These are phyloP conservation scores for Aythya baeri DNA, from an alignment of 2,113 vertebrate genomes.

Conservation along the genomic window DNA sequence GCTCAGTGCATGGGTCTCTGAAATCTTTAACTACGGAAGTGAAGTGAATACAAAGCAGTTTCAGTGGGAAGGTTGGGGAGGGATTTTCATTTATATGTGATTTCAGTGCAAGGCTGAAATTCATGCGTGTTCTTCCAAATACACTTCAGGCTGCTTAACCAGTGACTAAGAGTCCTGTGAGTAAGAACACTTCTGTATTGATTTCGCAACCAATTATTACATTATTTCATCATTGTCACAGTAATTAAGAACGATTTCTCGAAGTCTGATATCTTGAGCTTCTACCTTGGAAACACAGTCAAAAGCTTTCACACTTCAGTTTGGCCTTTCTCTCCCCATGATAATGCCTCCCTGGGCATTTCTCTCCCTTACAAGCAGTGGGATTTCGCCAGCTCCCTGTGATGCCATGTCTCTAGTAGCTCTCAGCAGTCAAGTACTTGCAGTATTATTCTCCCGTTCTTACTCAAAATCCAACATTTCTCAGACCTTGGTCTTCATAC, in stretches of 20 bases:
- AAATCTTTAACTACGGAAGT: not conserved
- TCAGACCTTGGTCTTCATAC: not conserved
- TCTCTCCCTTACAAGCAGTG: not conserved
- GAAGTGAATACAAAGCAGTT: not conserved
- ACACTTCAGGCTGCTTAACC: not conserved
- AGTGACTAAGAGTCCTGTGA: not conserved
- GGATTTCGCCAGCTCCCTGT: not conserved
- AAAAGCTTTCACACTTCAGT: not conserved
- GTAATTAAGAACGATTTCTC: not conserved
- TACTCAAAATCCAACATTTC: not conserved
- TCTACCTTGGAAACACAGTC: not conserved
- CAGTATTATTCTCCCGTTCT: not conserved
- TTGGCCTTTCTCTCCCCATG: not conserved
- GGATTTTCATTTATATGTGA: not conserved
- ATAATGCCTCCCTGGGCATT: not conserved
- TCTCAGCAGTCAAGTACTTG: not conserved
- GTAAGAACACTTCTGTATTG: not conserved
- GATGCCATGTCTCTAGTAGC: not conserved
- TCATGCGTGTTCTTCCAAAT: not conserved
- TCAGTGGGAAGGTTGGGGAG: not conserved
- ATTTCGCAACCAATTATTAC: not conserved
- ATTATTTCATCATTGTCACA: not conserved
- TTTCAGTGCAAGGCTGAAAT: not conserved
- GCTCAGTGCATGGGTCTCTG: not conserved
- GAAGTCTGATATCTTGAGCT: not conserved